Percentiles rank a stretch among this genome's conserved stretches.
phyloP scores from a whole-genome alignment of 2,888 invertebrate genomes.

The Monopis laevigella region DNA sequence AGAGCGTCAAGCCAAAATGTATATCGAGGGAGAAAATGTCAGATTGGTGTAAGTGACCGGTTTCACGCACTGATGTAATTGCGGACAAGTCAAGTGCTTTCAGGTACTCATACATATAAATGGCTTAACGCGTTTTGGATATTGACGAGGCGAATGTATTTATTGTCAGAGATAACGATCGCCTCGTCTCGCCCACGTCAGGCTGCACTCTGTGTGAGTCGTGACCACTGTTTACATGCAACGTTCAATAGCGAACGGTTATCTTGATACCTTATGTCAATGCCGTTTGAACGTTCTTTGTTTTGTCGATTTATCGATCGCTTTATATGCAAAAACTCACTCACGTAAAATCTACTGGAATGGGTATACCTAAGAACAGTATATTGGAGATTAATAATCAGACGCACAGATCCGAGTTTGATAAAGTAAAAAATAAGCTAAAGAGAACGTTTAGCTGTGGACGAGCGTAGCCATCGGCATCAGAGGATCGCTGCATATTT shows the following conservation, averaged over 20 bases:
- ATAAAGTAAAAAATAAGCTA: background rate
- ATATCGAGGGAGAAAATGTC: slow-evolving; percentile 13
- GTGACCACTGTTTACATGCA: too few relatives aligned
- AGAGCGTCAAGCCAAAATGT: slow-evolving; percentile 17
- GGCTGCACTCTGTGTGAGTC: slow-evolving; percentile 17
- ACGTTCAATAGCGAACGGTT: too few relatives aligned
- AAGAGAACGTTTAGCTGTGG: background rate
- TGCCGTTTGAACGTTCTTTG: too few relatives aligned
- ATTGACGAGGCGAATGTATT: slow-evolving; percentile 10
- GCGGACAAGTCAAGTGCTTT: slow-evolving; percentile 17
- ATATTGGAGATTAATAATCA: too few relatives aligned
- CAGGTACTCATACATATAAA: slow-evolving; percentile 16
- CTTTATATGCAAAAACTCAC: too few relatives aligned
- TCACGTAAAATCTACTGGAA: too few relatives aligned
- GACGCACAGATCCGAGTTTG: background rate
- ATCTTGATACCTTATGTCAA: too few relatives aligned
- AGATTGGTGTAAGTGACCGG: slow-evolving; percentile 18
- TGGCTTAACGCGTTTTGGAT: slow-evolving; percentile 5
- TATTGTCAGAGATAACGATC: slow-evolving; percentile 14
- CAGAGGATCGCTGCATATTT: slow-evolving; percentile 8
- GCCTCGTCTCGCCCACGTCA: slow-evolving; percentile 15
- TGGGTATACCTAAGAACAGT: too few relatives aligned
- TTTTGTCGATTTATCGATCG: too few relatives aligned
- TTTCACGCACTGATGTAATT: slow-evolving; percentile 19
- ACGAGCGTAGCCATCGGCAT: slow-evolving; percentile 6